Evolutionary conservation across 2,797 vertebrate species (phyloP).

Genomic region (Siniperca obscura): DNA sequence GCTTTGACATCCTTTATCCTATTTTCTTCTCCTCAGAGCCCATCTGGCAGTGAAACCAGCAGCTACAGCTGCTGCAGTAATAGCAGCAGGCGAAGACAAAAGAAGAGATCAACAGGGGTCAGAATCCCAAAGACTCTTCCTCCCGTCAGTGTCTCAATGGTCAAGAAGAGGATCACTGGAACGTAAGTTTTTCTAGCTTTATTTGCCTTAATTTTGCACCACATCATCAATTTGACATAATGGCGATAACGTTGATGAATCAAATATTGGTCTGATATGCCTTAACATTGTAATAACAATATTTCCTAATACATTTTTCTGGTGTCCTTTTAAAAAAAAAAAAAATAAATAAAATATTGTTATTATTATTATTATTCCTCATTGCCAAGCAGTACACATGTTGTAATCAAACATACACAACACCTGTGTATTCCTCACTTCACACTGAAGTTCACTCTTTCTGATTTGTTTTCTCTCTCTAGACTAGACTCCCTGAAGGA

Average conservation of each 20-base stretch:
- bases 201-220: background rate
- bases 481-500: constrained; percentile 90
- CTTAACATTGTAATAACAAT: background rate
- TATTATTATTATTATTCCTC: background rate
- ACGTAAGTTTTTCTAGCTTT: constrained; percentile 81
- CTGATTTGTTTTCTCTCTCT: background rate
- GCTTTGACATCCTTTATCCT: constrained; percentile 3
- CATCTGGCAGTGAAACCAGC: constrained; percentile 77
- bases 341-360: too few relatives aligned
- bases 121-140: constrained; percentile 83
- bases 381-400: background rate
- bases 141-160: constrained; percentile 84
- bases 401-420: background rate
- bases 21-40: constrained; percentile 66
- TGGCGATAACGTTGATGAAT: background rate
- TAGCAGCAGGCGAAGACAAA: constrained; percentile 61
- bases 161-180: constrained; percentile 89
- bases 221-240: background rate
- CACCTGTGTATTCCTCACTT: background rate
- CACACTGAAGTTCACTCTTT: background rate
- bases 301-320: background rate
- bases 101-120: constrained; percentile 73
- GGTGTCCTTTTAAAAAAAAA: background rate
- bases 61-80: constrained; percentile 51
- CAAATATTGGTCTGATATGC: background rate